A percentile compares a stretch with the other conserved stretches of the same genome.
phyloP scores from a whole-genome alignment of 2,797 vertebrate species.

The Neosilurus hyrtlii region DNA sequence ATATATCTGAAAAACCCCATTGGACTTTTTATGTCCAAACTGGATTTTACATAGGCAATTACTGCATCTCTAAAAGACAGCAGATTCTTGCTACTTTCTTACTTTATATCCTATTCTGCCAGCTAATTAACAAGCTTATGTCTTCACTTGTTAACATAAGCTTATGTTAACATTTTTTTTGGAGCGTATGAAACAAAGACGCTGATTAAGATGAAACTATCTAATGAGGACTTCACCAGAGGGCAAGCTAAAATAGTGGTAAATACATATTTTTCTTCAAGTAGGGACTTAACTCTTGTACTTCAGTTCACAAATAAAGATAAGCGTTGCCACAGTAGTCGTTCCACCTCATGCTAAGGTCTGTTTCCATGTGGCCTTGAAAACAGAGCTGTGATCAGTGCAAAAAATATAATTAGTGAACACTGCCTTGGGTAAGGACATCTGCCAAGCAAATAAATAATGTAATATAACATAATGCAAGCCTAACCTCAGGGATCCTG shows the following conservation, averaged over 20 bases:
- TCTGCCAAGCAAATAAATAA: slow-evolving; percentile 54
- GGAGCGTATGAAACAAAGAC: slow-evolving; percentile 4
- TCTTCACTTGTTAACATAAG: slow-evolving; percentile 19
- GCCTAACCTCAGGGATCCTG: slow-evolving; percentile 50
- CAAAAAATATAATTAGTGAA: slow-evolving; percentile 48
- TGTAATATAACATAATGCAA: slow-evolving; percentile 53
- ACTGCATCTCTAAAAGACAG: slow-evolving; percentile 11
- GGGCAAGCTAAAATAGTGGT: background rate
- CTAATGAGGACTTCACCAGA: background rate
- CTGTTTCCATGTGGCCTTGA: slow-evolving; percentile 29
- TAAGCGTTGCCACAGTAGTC: slow-evolving; percentile 9
- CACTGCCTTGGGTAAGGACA: slow-evolving; percentile 55
- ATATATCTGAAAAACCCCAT: background rate
- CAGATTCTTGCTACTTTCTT: background rate
- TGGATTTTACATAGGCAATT: slow-evolving; percentile 22
- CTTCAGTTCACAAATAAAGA: slow-evolving; percentile 31
- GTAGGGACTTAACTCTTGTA: slow-evolving; percentile 11
- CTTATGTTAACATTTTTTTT: slow-evolving; percentile 9
- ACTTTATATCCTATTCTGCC: background rate
- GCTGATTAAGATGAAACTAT: slow-evolving; percentile 13
- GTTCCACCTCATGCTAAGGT: slow-evolving; percentile 13
- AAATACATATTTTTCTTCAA: slow-evolving; percentile 17
- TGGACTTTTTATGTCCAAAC: background rate
- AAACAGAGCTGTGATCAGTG: slow-evolving; percentile 41
- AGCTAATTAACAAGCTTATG: slow-evolving; percentile 12